Conservation (phyloP, 2,888 invertebrate species). For the Molorchus minor region DNA sequence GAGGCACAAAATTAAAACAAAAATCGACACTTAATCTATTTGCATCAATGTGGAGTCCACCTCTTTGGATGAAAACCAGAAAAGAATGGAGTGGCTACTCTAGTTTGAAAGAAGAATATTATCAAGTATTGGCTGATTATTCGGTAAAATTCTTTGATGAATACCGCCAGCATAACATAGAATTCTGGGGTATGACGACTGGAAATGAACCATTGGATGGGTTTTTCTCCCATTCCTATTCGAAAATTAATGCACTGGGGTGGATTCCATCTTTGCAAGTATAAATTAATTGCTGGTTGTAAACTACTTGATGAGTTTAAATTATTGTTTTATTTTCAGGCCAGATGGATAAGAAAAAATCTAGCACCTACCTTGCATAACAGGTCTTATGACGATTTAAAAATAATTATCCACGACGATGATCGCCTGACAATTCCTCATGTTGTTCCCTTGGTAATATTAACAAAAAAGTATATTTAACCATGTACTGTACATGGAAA, state of each 20-base stretch:
- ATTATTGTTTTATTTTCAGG: too few relatives aligned
- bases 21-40: constrained; percentile 58
- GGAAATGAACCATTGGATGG: constrained; percentile 84
- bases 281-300: too few relatives aligned
- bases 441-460: too few relatives aligned
- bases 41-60: constrained; percentile 65
- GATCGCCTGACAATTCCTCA: not conserved
- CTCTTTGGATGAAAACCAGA: constrained; percentile 65
- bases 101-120: constrained; percentile 60
- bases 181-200: constrained; percentile 85
- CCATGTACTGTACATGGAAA: too few relatives aligned
- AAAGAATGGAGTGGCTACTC: constrained; percentile 52
- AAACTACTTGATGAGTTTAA: too few relatives aligned
- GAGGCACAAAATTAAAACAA: constrained; percentile 42
- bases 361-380: not conserved
- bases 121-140: constrained; percentile 84
- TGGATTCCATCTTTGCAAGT: too few relatives aligned
- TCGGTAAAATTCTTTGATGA: constrained; percentile 80
- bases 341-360: not conserved
- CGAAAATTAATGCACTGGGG: too few relatives aligned
- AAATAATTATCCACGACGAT: not conserved
- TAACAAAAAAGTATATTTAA: too few relatives aligned
- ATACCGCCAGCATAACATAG: constrained; percentile 73
- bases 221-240: too few relatives aligned
- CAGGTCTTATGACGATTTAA: not conserved